phyloP scores from a whole-genome alignment of 2,113 vertebrate species.

The Prunella fulvescens region DNA sequence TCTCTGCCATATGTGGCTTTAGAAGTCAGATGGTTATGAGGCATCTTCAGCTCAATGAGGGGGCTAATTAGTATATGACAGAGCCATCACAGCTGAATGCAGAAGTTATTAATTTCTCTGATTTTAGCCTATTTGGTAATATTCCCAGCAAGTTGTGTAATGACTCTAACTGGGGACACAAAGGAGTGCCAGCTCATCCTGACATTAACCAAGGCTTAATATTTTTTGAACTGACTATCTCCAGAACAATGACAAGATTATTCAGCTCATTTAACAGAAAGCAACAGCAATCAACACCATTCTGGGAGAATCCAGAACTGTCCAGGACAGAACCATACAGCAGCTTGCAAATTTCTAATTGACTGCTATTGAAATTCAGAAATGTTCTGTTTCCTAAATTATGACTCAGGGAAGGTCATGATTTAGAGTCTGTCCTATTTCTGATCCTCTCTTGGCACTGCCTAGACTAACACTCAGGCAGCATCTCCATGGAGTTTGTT shows the following conservation, averaged over 20 bases:
- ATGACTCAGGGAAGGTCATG: neutral
- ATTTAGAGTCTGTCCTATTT: neutral
- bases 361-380: slow-evolving; percentile 2
- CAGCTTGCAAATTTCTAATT: neutral
- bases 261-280: neutral
- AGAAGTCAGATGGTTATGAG: neutral
- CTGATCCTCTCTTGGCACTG: neutral
- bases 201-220: neutral
- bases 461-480: neutral
- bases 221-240: neutral
- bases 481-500: neutral
- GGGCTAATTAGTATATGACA: neutral
- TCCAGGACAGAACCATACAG: neutral
- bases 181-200: neutral
- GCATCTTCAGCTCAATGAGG: neutral
- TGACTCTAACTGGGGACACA: neutral
- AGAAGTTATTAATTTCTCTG: neutral
- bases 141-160: neutral
- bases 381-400: slow-evolving; percentile 1
- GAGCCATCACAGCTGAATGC: neutral
- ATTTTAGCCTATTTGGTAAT: neutral
- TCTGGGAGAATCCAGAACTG: neutral
- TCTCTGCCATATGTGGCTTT: neutral
- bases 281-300: neutral
- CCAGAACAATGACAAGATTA: neutral